Evolutionary conservation across 2,113 vertebrate species (phyloP), one percentile per base, ranked within the genome.

Genomic region (Bujurquina vittata): DNA sequence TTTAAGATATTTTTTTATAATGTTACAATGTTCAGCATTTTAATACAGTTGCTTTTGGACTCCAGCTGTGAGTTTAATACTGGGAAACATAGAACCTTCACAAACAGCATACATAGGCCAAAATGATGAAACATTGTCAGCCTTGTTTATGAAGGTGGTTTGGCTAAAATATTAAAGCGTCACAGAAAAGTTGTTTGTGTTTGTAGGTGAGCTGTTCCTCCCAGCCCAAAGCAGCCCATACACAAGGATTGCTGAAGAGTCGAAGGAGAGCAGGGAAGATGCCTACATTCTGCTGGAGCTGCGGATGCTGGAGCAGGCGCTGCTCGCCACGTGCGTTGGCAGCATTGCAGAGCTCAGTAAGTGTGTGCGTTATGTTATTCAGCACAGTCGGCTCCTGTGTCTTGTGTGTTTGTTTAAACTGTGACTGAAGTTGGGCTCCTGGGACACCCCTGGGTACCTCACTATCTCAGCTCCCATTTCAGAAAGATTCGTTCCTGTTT

Each of bases 341-440:
- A 99, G 98, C 95, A 97, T 99, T 95, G 95, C 97, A 0, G 98
- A 99, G 63, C 96, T 99, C 90, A 98, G 98, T 99, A 55, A 97
- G 98, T 88, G 76, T 84, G 79, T 84, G 52, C 56, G 46, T 29
- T 76, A 77, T 56, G 77, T 79, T 6, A 12, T 4, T 11, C 49
- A 12, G 56, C 22, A 84, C 81, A 84, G 37, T 60, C 0, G 3
- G 12, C 84, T 76, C 57, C 79, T 90, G 80, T 87, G 84, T 77
- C 35, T 52, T 23, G 61, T 60, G 73, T 87, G 86, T 88, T 87
- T 88, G 75, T 89, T 88, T 92, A 88, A 90, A 18, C 59, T 77
- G 65, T 54, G 88, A 63, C 23, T 15, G 5, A 60, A 7, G 63
- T 62, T 6, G 22, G 78, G 2, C 84, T 80, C 84, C 74, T 23